These are phyloP conservation scores for Smittia aterrima DNA, from an alignment of 2,888 invertebrate genomes.

Conservation along the genomic window DNA sequence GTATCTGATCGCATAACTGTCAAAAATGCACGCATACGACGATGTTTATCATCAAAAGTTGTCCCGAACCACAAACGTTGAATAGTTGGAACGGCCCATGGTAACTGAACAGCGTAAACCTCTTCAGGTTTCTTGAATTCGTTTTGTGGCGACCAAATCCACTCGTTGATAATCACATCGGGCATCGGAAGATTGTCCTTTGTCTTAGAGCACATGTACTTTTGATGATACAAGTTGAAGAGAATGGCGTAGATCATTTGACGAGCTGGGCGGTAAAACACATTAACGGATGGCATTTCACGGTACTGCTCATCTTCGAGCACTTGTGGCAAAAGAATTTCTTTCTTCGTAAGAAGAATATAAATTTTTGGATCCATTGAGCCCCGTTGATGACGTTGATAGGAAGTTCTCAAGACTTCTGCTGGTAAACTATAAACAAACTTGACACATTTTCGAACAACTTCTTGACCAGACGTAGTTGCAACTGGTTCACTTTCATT, in stretches of 20 bases:
- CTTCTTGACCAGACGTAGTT: neutral
- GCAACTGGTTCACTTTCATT: conserved; percentile 42
- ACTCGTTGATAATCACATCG: conserved; percentile 74
- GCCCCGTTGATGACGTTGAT: conserved; percentile 84
- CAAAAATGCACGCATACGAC: conserved; percentile 78
- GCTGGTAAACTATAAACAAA: conserved; percentile 55
- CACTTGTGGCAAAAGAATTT: conserved; percentile 54
- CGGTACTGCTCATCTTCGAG: conserved; percentile 82
- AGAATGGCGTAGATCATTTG: conserved; percentile 87
- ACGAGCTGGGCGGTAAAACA: conserved; percentile 77
- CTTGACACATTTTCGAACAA: conserved; percentile 24
- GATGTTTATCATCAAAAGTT: conserved; percentile 80
- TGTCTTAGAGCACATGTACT: conserved; percentile 60
- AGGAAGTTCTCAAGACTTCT: conserved; percentile 78
- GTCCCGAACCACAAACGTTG: conserved; percentile 80
- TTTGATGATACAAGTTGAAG: conserved; percentile 81
- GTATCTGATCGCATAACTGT: conserved; percentile 86
- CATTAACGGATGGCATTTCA: conserved; percentile 79
- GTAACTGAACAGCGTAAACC: conserved; percentile 76
- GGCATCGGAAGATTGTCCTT: conserved; percentile 47
- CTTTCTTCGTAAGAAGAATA: conserved; percentile 65
- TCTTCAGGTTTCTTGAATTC: conserved; percentile 70
- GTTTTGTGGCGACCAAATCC: conserved; percentile 78
- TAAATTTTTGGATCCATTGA: conserved; percentile 82
- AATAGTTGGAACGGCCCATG: conserved; percentile 91